A percentile compares a stretch with the other conserved stretches of the same genome.
phyloP scores from a whole-genome alignment of 1,140 invertebrate genomes.

The Odontomachus brunneus region DNA sequence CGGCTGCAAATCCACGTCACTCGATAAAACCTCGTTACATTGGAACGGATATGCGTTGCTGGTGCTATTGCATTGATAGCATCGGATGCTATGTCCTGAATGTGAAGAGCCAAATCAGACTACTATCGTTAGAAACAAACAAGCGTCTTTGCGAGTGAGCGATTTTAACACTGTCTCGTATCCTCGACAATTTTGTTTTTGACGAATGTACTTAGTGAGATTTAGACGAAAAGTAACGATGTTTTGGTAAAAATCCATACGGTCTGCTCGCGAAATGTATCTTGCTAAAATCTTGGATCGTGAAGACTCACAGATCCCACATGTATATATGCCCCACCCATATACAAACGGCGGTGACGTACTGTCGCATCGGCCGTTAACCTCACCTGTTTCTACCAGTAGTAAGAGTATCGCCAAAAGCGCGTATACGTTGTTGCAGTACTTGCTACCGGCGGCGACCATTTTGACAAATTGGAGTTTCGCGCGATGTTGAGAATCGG shows the following conservation, averaged over 20 bases:
- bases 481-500: no score
- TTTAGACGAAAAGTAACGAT: no score
- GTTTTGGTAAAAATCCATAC: no score
- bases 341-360: no score
- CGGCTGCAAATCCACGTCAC: constrained; percentile 89
- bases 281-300: no score
- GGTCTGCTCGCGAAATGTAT: no score
- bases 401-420: constrained; percentile 56
- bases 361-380: constrained; percentile 63
- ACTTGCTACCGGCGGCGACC: constrained; percentile 16
- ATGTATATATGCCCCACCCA: constrained; percentile 69
- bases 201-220: no score
- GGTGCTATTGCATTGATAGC: constrained; percentile 95
- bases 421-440: constrained; percentile 12
- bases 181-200: background rate
- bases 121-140: no score
- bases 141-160: no score
- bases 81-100: constrained; percentile 89
- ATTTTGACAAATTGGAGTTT: constrained; percentile 45
- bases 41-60: constrained; percentile 92
- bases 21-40: constrained; percentile 94
- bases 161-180: background rate
- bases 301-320: no score
- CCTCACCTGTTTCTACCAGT: constrained; percentile 69
- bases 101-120: constrained; percentile 68